Conservation (phyloP, 1,140 invertebrate species). For the Apis florea region DNA sequence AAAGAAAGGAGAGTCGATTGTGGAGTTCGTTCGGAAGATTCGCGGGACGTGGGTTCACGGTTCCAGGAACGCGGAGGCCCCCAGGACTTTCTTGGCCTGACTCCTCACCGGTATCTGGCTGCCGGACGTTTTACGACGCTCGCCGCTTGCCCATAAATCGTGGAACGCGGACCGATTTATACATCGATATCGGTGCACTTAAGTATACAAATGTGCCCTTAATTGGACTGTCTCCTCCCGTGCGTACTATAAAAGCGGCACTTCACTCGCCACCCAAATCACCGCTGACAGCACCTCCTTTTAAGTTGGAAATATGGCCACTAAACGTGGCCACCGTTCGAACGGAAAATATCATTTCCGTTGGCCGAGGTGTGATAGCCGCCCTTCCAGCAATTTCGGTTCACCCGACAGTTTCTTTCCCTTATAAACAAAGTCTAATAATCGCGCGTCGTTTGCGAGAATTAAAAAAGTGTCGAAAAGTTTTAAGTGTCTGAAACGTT, state of each 20-base stretch:
- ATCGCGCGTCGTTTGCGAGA: too few relatives aligned
- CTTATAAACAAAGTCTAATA: too few relatives aligned
- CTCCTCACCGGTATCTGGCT: conserved; percentile 48
- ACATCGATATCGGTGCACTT: conserved; percentile 72
- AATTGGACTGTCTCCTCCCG: conserved; percentile 72
- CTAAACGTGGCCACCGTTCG: conserved; percentile 50
- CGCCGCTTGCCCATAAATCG: conserved; percentile 72
- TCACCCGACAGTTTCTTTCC: too few relatives aligned
- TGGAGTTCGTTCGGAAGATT: conserved; percentile 31
- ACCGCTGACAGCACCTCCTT: conserved; percentile 59
- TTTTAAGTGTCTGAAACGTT: too few relatives aligned
- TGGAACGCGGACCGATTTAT: conserved; percentile 69
- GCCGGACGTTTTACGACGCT: conserved; percentile 72
- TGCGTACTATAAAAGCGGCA: conserved; percentile 64
- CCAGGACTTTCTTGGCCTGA: conserved; percentile 23
- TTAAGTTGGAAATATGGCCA: conserved; percentile 61
- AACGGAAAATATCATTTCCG: conserved; percentile 2
- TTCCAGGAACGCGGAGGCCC: conserved; percentile 50
- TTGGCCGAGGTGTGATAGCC: neutral
- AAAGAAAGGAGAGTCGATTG: neutral
- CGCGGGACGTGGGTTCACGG: conserved; percentile 46
- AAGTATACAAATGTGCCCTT: conserved; percentile 74
- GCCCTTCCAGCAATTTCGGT: neutral
- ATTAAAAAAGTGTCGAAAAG: too few relatives aligned
- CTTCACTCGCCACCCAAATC: conserved; percentile 58